phyloP scores from a whole-genome alignment of 2,888 invertebrate genomes.

The Penaeus monodon region DNA sequence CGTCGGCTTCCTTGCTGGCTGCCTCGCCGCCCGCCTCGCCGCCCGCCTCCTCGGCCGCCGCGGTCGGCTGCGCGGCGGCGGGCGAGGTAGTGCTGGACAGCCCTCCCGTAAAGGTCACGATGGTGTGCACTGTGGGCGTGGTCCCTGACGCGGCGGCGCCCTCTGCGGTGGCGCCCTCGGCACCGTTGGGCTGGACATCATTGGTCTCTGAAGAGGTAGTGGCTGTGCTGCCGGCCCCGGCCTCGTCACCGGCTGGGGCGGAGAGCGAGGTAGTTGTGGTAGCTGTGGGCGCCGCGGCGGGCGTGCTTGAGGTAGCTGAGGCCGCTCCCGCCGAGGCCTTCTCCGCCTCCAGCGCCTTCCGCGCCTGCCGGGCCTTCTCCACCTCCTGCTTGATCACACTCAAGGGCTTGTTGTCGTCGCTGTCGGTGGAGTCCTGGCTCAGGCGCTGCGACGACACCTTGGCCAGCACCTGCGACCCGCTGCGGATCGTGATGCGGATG shows the following conservation, averaged over 20 bases:
- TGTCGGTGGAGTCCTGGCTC: conserved; percentile 53
- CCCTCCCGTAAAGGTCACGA: conserved; percentile 15
- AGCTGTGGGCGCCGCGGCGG: background rate
- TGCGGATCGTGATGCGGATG: conserved; percentile 63
- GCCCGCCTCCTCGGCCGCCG: background rate
- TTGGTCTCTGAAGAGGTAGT: too few relatives aligned
- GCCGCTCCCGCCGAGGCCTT: background rate
- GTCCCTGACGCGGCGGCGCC: background rate
- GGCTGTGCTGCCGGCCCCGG: too few relatives aligned
- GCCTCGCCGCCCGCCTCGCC: background rate
- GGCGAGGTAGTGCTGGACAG: background rate
- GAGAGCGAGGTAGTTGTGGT: conserved; percentile 12
- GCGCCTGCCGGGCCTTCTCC: background rate
- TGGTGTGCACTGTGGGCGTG: conserved; percentile 3
- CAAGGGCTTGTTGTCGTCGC: conserved; percentile 60
- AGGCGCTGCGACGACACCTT: conserved; percentile 48
- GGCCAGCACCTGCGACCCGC: conserved; percentile 59
- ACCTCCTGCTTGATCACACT: conserved; percentile 49
- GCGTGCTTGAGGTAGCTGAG: background rate
- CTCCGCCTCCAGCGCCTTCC: background rate
- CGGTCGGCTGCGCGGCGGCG: background rate
- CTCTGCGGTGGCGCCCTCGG: background rate
- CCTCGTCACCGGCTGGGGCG: background rate
- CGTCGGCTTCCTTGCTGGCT: background rate
- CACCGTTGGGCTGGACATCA: too few relatives aligned